Percentiles rank a stretch among this genome's conserved stretches.
phyloP scores from a whole-genome alignment of 2,113 vertebrate genomes.

The Trachemys scripta region DNA sequence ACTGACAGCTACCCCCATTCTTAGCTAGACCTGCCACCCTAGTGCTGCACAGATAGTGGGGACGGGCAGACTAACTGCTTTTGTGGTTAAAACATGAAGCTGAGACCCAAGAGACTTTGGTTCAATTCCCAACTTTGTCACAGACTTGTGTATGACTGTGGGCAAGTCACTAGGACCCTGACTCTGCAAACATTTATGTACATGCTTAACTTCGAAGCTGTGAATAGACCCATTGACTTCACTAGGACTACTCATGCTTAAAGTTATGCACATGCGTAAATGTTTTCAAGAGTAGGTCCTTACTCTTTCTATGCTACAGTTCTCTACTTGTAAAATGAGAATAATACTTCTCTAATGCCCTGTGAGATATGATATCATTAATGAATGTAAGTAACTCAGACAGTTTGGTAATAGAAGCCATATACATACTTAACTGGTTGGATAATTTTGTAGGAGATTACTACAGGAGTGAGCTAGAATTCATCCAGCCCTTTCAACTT shows the following conservation, averaged over 20 bases:
- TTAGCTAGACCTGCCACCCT: not conserved
- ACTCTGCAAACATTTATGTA: not conserved
- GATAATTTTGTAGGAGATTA: not conserved
- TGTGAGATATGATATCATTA: not conserved
- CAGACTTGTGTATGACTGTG: not conserved
- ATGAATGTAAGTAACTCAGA: not conserved
- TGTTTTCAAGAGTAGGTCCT: not conserved
- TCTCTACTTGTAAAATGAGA: not conserved
- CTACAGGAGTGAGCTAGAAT: not conserved
- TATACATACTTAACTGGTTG: not conserved
- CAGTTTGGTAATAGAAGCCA: not conserved
- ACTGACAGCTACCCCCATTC: not conserved
- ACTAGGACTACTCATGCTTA: not conserved
- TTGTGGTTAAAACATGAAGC: not conserved
- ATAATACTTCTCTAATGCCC: not conserved
- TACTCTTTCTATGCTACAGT: not conserved
- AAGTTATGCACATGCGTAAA: not conserved
- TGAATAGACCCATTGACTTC: not conserved
- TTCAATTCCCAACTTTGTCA: not conserved
- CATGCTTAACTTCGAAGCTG: not conserved
- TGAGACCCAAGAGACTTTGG: not conserved
- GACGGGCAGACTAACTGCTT: not conserved
- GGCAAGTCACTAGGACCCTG: not conserved
- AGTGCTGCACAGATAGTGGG: not conserved
- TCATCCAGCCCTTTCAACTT: not conserved